Evolutionary conservation across 2,113 vertebrate species (phyloP), one percentile per base, ranked within the genome.

Genomic region (Caranx ignobilis): DNA sequence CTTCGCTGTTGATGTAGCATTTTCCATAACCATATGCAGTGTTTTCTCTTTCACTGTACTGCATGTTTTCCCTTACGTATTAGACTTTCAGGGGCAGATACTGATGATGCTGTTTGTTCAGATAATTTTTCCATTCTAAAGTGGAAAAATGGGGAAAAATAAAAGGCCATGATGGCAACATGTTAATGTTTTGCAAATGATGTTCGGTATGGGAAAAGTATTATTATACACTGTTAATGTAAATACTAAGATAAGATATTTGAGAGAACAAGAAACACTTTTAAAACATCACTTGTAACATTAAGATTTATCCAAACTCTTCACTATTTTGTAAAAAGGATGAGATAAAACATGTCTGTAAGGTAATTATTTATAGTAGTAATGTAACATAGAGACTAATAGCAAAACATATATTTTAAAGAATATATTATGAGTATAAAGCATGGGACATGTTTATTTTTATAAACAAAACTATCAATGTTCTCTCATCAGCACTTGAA

Each of bases 371-470:
- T 95, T 94, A 92, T 93, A 94, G 93, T 93, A 91, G 93, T 86
- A 90, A 89, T 94, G 87, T 94, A 93, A 90, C 77, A 94, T 94
- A 94, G 89, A 92, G 71, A 90, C 88, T 87, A 93, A 95, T 93
- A 93, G 92, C 83, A 84, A 91, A 93, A 91, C 78, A 75, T 95
- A 94, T 95, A 95, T 94, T 96, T 95, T 94, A 94, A 88, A 90
- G 87, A 91, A 55, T 89, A 92, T 90, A 91, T 86, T 86, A 91
- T 84, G 75, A 92, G 80, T 86, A 91, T 91, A 91, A 91, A 92
- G 94, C 95, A 95, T 95, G 94, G 82, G 82, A 93, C 87, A 85
- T 95, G 89, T 94, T 94, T 95, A 95, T 95, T 95, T 96, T 95
- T 95, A 93, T 95, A 95, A 94, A 87, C 41, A 81, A 87, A 91